These are phyloP conservation scores for Genyomyrus donnyi DNA, from an alignment of 2,113 vertebrate species.

Conservation along the genomic window DNA sequence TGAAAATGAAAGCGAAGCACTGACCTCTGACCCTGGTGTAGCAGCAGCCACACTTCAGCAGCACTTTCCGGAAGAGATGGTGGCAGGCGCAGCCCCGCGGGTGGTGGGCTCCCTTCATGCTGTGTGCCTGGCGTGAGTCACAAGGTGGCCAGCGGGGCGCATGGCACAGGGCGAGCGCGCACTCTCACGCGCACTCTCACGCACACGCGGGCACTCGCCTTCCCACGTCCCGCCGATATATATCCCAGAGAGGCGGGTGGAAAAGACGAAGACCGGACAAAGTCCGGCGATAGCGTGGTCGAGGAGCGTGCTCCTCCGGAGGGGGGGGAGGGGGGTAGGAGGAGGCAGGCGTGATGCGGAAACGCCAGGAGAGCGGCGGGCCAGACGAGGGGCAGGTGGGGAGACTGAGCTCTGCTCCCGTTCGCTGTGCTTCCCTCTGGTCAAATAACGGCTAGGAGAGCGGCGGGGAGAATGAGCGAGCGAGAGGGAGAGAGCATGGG, in stretches of 20 bases:
- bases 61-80: slow-evolving; percentile 87
- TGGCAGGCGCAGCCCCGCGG: slow-evolving; percentile 82
- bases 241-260: slow-evolving; percentile 43
- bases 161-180: slow-evolving; percentile 57
- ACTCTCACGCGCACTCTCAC: background rate
- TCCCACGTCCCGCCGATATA: slow-evolving; percentile 26
- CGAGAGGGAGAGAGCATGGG: slow-evolving; percentile 33
- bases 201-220: slow-evolving; percentile 30
- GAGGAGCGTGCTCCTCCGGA: background rate
- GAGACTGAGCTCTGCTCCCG: slow-evolving; percentile 35
- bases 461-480: slow-evolving; percentile 21
- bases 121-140: slow-evolving; percentile 55
- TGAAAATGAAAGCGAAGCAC: slow-evolving; percentile 42
- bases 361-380: slow-evolving; percentile 24
- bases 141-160: slow-evolving; percentile 63
- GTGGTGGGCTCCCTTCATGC: slow-evolving; percentile 79
- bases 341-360: background rate
- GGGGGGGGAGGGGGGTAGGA: background rate
- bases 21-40: slow-evolving; percentile 83
- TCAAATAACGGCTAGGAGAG: slow-evolving; percentile 59
- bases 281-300: background rate
- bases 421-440: slow-evolving; percentile 51
- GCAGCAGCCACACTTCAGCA: slow-evolving; percentile 88
- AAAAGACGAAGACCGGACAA: background rate
- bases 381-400: slow-evolving; percentile 33